Percentiles rank a stretch among this genome's conserved stretches.
phyloP scores from a whole-genome alignment of 2,888 invertebrate species.

The Conops quadrifasciatus region DNA sequence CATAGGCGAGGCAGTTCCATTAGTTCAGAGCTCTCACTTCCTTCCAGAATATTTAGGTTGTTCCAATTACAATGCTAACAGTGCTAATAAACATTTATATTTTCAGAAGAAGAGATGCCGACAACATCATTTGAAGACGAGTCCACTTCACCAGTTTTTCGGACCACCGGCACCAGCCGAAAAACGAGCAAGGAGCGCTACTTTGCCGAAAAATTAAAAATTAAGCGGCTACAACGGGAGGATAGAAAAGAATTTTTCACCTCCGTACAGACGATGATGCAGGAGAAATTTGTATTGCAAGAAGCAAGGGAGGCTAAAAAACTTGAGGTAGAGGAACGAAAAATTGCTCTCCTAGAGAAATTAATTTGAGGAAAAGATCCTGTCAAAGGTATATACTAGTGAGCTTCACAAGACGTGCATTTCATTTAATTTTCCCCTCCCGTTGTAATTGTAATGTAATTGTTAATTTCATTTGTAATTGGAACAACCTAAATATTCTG shows the following conservation, averaged over 20 bases:
- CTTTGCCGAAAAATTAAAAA: not conserved
- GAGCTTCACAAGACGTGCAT: too few relatives aligned
- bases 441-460: too few relatives aligned
- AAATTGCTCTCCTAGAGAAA: slow-evolving; percentile 1
- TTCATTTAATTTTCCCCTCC: too few relatives aligned
- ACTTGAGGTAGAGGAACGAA: not conserved
- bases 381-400: too few relatives aligned
- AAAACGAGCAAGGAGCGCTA: not conserved
- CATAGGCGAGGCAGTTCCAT: too few relatives aligned
- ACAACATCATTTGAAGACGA: not conserved
- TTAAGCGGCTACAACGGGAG: not conserved
- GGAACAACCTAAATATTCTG: not conserved
- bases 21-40: not conserved
- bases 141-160: not conserved
- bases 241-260: slow-evolving; percentile 1
- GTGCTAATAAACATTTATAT: slow-evolving; percentile 2
- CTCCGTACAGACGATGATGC: slow-evolving; percentile 1
- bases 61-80: not conserved
- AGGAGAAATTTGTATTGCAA: too few relatives aligned
- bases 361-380: too few relatives aligned
- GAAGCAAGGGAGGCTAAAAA: too few relatives aligned
- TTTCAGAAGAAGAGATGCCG: slow-evolving; percentile 3
- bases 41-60: slow-evolving; percentile 1
- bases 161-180: not conserved
- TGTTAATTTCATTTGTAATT: too few relatives aligned